phyloP scores from a whole-genome alignment of 2,113 vertebrate genomes.

The Peromyscus californicus region DNA sequence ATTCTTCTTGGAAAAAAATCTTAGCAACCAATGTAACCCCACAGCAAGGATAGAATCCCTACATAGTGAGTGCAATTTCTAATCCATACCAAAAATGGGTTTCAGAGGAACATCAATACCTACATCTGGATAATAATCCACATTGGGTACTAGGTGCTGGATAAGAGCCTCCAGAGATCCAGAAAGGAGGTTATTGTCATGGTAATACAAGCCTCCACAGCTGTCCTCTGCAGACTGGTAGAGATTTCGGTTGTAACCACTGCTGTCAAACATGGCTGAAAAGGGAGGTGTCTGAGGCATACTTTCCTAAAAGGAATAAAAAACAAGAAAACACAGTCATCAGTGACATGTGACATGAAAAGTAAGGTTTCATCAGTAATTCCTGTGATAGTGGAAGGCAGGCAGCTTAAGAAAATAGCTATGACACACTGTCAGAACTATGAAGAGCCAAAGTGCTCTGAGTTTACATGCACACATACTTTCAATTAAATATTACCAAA shows the following conservation, averaged over 20 bases:
- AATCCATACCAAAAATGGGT: not conserved
- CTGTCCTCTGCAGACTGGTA: constrained; percentile 92
- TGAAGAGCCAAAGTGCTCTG: not conserved
- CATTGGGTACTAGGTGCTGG: constrained; percentile 94
- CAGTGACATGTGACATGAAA: not conserved
- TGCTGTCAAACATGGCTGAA: constrained; percentile 92
- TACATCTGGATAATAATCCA: constrained; percentile 97
- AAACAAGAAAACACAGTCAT: not conserved
- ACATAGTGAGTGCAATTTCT: not conserved
- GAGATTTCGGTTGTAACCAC: constrained; percentile 92
- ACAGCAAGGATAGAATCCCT: not conserved
- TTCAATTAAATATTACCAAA: not conserved
- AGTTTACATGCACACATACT: accelerated
- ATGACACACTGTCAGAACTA: not conserved
- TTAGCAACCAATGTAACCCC: not conserved
- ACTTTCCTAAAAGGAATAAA: constrained; percentile 88
- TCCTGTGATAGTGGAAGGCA: too few species aligned
- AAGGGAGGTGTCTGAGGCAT: constrained; percentile 96
- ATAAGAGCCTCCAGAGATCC: constrained; percentile 97
- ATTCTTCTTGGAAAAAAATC: constrained; percentile 30
- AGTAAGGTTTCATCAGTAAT: not conserved
- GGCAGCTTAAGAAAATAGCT: not conserved
- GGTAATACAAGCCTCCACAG: constrained; percentile 92
- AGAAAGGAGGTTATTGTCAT: constrained; percentile 94
- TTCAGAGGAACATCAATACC: constrained; percentile 79